These are phyloP conservation scores for Desmophyllum pertusum DNA, from an alignment of 92 coral and sea anemone species.

Conservation along the genomic window DNA sequence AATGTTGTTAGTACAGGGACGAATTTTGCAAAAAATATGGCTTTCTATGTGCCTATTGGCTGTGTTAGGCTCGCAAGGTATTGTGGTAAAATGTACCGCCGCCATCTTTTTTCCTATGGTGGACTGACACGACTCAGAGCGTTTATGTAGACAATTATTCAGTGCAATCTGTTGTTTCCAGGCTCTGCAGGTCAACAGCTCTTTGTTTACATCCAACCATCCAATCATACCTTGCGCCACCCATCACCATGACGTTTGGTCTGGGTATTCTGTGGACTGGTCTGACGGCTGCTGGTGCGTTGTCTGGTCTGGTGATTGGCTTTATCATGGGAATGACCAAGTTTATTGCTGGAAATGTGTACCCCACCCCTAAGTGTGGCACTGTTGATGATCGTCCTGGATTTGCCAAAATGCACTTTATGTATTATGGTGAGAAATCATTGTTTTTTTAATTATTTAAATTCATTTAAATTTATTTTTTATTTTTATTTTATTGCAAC, in stretches of 20 bases:
- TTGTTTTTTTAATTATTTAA: no score
- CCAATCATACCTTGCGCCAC: slow-evolving; percentile 94
- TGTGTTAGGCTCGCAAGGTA: no score
- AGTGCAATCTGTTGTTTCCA: slow-evolving; percentile 4
- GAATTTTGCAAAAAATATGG: no score
- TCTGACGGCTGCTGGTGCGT: slow-evolving; percentile 83
- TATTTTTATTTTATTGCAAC: no score
- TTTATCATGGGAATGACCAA: slow-evolving; percentile 79
- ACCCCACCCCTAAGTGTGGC: slow-evolving; percentile 80
- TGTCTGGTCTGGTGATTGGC: slow-evolving; percentile 79
- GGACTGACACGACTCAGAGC: no score
- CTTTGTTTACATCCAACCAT: slow-evolving; percentile 96
- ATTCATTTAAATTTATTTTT: no score
- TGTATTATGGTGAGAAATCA: slow-evolving; percentile 87
- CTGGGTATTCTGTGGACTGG: slow-evolving; percentile 98
- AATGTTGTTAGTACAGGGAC: no score
- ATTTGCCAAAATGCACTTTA: slow-evolving; percentile 89
- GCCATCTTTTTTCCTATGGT: no score
- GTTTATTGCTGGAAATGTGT: slow-evolving; percentile 83
- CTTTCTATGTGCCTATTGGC: no score
- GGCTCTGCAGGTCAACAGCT: slow-evolving; percentile 85
- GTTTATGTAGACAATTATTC: no score
- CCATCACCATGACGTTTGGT: slow-evolving; percentile 85
- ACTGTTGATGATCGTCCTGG: slow-evolving; percentile 80
- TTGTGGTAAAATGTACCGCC: no score